Conservation (phyloP, 2,888 invertebrate species). For the Agrotis ipsilon region DNA sequence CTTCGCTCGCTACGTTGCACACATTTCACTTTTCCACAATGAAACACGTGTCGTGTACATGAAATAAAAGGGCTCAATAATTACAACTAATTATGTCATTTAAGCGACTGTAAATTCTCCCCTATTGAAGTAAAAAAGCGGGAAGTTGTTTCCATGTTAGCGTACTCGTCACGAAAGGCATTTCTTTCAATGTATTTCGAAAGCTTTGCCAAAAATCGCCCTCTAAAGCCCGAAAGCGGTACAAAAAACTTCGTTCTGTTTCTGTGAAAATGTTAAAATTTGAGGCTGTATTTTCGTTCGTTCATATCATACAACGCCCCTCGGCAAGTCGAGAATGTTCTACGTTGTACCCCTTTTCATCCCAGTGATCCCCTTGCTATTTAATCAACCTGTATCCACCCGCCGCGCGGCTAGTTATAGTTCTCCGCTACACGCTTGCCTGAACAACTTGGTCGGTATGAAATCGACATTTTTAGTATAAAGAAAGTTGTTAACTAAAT, state of each 20-base stretch:
- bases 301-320: conserved; percentile 36
- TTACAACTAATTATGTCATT: conserved; percentile 41
- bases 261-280: conserved; percentile 36
- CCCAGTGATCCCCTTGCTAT: conserved; percentile 60
- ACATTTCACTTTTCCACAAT: conserved; percentile 38
- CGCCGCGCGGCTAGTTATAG: conserved; percentile 14
- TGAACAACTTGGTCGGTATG: conserved; percentile 14
- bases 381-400: conserved; percentile 54
- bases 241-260: conserved; percentile 7
- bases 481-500: not conserved
- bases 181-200: conserved; percentile 20
- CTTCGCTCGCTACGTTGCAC: conserved; percentile 23
- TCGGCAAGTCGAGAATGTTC: conserved; percentile 50
- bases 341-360: conserved; percentile 61
- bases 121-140: conserved; percentile 17
- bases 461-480: conserved; percentile 17
- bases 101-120: conserved; percentile 3
- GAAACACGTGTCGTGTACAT: conserved; percentile 25
- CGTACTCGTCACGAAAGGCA: conserved; percentile 14
- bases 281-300: conserved; percentile 32
- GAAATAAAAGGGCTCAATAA: conserved; percentile 32
- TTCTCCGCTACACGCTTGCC: conserved; percentile 19
- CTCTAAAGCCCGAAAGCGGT: not conserved
- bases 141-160: conserved; percentile 14
- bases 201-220: conserved; percentile 15